Evolutionary conservation across 2,888 invertebrate species (phyloP).

Genomic region (Carpatolechia fugitivella): DNA sequence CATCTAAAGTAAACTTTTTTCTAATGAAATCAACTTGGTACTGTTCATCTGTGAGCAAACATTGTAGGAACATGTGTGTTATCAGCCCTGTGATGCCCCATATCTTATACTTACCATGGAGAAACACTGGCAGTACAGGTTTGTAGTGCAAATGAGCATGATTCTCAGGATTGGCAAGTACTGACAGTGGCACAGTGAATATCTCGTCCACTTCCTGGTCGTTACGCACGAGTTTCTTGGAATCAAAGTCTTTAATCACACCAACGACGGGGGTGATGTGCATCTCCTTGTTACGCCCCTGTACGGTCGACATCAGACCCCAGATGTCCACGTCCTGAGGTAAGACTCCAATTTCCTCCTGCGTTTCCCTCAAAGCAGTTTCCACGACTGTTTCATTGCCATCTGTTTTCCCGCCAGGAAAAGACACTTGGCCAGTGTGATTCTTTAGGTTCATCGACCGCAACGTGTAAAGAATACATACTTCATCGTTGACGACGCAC

Average conservation of each 20-base stretch:
- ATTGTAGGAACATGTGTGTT: slow-evolving; percentile 82
- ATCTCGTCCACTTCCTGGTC: slow-evolving; percentile 87
- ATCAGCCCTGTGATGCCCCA: slow-evolving; percentile 90
- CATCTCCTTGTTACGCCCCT: slow-evolving; percentile 61
- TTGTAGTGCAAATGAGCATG: slow-evolving; percentile 83
- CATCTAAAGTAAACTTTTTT: slow-evolving; percentile 43
- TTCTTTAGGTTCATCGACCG: slow-evolving; percentile 85
- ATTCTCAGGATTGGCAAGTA: slow-evolving; percentile 80
- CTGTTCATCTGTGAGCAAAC: slow-evolving; percentile 48
- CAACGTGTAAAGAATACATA: slow-evolving; percentile 90
- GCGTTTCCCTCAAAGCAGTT: slow-evolving; percentile 91
- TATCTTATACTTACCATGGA: slow-evolving; percentile 78
- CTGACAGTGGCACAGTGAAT: slow-evolving; percentile 83
- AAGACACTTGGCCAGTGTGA: slow-evolving; percentile 92
- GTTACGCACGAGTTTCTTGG: slow-evolving; percentile 79
- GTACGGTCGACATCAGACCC: slow-evolving; percentile 68
- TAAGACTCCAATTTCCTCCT: slow-evolving; percentile 90
- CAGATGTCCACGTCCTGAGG: slow-evolving; percentile 82
- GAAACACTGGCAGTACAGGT: slow-evolving; percentile 72
- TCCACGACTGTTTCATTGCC: slow-evolving; percentile 80
- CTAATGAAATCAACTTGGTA: slow-evolving; percentile 52
- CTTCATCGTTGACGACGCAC: slow-evolving; percentile 83
- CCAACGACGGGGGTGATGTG: slow-evolving; percentile 87
- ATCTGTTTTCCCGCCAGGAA: slow-evolving; percentile 91
- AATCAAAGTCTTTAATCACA: slow-evolving; percentile 66